Percentiles rank a stretch among this genome's conserved stretches.
phyloP scores from a whole-genome alignment of 2,888 invertebrate species.

The Troides oblongomaculatus region DNA sequence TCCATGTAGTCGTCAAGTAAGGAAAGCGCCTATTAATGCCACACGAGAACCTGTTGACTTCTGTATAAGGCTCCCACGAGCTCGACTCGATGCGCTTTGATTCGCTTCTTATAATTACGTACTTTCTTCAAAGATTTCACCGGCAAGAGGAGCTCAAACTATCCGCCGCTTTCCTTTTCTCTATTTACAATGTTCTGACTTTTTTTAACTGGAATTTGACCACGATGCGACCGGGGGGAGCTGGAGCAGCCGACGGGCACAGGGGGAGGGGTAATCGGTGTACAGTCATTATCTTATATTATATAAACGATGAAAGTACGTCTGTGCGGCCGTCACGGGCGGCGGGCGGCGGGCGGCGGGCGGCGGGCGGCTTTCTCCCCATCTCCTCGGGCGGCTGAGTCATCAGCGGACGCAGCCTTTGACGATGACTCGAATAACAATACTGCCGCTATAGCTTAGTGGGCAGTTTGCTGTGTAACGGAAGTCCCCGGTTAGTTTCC shows the following conservation, averaged over 20 bases:
- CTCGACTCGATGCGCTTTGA: neutral
- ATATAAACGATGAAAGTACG: slow-evolving; percentile 29
- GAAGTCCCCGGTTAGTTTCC: too few relatives aligned
- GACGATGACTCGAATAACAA: too few relatives aligned
- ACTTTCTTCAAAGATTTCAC: slow-evolving; percentile 9
- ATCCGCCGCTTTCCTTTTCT: too few relatives aligned
- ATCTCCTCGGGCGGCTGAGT: slow-evolving; percentile 34
- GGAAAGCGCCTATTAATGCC: neutral
- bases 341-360: slow-evolving; percentile 46
- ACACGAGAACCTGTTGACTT: neutral
- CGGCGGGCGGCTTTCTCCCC: slow-evolving; percentile 55
- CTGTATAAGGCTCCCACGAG: slow-evolving; percentile 6
- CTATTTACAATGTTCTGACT: too few relatives aligned
- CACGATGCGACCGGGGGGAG: too few relatives aligned
- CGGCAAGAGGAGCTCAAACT: too few relatives aligned
- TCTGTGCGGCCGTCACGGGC: slow-evolving; percentile 16
- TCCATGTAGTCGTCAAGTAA: neutral
- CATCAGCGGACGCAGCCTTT: neutral
- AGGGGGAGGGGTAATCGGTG: too few relatives aligned
- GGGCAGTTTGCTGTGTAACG: too few relatives aligned
- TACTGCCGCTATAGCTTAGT: too few relatives aligned
- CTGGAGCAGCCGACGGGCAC: too few relatives aligned
- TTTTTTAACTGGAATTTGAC: too few relatives aligned
- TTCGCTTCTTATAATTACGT: neutral
- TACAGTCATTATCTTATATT: slow-evolving; percentile 26